Evolutionary conservation across 2,113 vertebrate genomes (phyloP).

Genomic region (Otocyon megalotis): DNA sequence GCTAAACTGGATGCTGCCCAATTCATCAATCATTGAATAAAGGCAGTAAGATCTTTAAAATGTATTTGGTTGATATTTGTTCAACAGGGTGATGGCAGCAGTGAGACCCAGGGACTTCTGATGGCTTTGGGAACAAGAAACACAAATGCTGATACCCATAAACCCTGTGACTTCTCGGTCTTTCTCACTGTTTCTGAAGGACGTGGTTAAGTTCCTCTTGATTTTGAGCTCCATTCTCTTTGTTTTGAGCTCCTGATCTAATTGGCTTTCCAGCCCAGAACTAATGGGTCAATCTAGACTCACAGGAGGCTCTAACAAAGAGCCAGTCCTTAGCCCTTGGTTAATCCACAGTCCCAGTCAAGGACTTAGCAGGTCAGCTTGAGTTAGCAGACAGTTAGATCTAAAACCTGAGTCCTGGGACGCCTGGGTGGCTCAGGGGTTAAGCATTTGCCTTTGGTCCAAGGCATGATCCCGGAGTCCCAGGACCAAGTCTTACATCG

Average conservation of each 20-base stretch:
- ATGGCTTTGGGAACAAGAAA: neutral
- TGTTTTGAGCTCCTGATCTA: neutral
- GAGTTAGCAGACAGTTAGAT: neutral
- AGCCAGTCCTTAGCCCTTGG: neutral
- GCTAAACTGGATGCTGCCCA: neutral
- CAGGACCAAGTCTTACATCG: no score
- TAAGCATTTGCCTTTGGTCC: no score
- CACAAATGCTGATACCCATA: neutral
- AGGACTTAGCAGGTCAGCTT: neutral
- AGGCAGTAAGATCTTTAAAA: neutral
- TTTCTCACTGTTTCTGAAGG: neutral
- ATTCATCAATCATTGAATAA: neutral
- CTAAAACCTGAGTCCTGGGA: neutral
- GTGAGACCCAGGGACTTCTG: neutral
- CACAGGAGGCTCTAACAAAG: neutral
- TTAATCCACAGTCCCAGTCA: neutral
- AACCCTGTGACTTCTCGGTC: neutral
- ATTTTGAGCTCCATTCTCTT: neutral
- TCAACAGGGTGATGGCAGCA: neutral
- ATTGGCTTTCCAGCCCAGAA: neutral
- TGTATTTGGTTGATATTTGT: neutral
- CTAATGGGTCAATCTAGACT: neutral
- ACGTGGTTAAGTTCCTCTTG: neutral
- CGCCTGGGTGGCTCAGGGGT: no score
- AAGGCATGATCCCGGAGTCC: no score